Evolutionary conservation across 2,888 invertebrate genomes (phyloP), one percentile per base, ranked within the genome.

Genomic region (Tipula unca): DNA sequence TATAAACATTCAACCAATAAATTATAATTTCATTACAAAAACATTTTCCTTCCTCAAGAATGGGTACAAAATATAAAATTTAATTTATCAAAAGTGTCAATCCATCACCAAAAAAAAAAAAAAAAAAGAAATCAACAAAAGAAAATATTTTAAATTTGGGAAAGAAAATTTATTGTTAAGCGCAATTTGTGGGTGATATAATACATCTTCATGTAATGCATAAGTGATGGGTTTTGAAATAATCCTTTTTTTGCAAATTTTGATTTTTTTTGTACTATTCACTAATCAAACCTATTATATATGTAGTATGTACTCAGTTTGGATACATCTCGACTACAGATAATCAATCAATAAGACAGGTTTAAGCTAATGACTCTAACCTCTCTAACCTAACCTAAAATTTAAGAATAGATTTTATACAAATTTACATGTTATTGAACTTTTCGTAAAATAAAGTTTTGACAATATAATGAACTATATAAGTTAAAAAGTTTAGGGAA

Each of bases 61-160:
- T 69, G 69, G 69, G 25, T 69, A n/a, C 25, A 25, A 69, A 69
- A 69, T 1, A 25, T 14, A 25, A 69, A 69, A 69, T 48, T 48
- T 69, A 69, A 69, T 69, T 69, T 69, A 69, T 69, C 69, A 69
- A 20, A 69, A 69, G 69, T 69, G 69, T 69, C 69, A 69, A 69
- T 69, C 69, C 69, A 25, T 69, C 69, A 69, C 69, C 3, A 69
- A 25, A 69, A n/a, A n/a, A n/a, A n/a, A n/a, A n/a, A n/a, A n/a
- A n/a, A n/a, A n/a, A n/a, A n/a, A 10, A 69, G 69, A 69, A 69
- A 69, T 25, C 69, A 69, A 69, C 69, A 69, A 69, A 69, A 69
- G 69, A 25, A 25, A 20, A 25, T 25, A 25, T 20, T 69, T 10
- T 69, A 69, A 69, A n/a, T 69, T 69, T 69, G 10, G 69, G 8